A percentile compares a stretch with the other conserved stretches of the same genome.
Conservation (phyloP, 2,888 invertebrate species). For the Coleophora deauratella region DNA sequence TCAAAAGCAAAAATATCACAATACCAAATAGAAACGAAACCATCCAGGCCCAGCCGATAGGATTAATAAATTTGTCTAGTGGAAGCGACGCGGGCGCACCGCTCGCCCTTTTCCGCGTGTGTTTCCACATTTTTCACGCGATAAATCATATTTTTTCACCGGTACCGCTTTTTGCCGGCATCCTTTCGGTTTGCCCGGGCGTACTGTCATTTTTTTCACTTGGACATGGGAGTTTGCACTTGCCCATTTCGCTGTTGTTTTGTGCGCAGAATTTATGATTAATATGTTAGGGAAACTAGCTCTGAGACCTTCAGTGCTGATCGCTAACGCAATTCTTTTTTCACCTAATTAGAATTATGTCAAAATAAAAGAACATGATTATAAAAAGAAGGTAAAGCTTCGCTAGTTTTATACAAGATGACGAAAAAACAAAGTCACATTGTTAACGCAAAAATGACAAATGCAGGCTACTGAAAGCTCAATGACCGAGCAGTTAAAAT, state of each 20-base stretch:
- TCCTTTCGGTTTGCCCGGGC: constrained; percentile 66
- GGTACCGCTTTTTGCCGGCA: constrained; percentile 66
- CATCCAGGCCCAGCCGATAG: constrained; percentile 48
- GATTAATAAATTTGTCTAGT: constrained; percentile 71
- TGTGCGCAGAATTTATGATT: constrained; percentile 57
- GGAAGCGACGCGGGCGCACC: constrained; percentile 65
- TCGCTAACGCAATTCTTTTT: no score
- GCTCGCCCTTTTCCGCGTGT: constrained; percentile 63
- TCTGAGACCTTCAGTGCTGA: constrained; percentile 13
- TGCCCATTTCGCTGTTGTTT: constrained; percentile 58
- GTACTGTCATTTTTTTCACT: constrained; percentile 69
- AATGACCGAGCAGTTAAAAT: constrained; percentile 44
- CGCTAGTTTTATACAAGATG: no score
- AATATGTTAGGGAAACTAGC: constrained; percentile 33
- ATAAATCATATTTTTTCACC: constrained; percentile 75
- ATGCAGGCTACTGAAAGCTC: constrained; percentile 31
- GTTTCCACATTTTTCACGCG: constrained; percentile 73
- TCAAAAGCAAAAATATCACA: constrained; percentile 1
- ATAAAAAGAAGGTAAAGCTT: no score
- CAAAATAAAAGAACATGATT: no score
- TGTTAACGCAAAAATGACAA: constrained; percentile 34
- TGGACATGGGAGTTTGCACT: constrained; percentile 63
- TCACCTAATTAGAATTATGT: no score
- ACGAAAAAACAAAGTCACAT: no score
- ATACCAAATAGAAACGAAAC: constrained; percentile 36